Conservation (phyloP, 2,888 invertebrate genomes). For the Oxycera nigricornis region DNA sequence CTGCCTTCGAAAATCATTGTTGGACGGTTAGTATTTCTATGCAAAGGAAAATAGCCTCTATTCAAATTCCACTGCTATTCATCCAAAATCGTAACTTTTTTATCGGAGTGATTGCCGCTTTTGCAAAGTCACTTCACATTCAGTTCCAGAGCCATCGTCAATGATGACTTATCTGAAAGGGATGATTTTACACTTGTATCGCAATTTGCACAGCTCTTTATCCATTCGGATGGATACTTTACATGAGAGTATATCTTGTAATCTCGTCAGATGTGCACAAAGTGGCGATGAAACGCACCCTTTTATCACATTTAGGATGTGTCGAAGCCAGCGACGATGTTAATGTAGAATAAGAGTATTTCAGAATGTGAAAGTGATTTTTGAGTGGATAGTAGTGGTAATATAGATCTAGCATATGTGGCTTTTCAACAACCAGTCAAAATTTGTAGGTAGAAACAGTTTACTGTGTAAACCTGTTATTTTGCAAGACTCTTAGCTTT, state of each 20-base stretch:
- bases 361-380: slow-evolving; percentile 24
- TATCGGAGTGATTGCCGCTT: slow-evolving; percentile 32
- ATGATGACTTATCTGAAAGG: slow-evolving; percentile 41
- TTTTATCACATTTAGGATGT: slow-evolving; percentile 42
- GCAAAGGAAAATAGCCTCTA: slow-evolving; percentile 9
- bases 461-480: no score
- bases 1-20: not conserved
- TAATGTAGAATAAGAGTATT: slow-evolving; percentile 23
- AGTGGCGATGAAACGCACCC: slow-evolving; percentile 42
- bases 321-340: slow-evolving; percentile 15
- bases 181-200: slow-evolving; percentile 42
- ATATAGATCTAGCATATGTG: no score
- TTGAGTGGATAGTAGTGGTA: not conserved
- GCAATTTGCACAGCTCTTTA: slow-evolving; percentile 43
- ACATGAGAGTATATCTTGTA: slow-evolving; percentile 39
- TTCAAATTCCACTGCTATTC: slow-evolving; percentile 22
- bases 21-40: not conserved
- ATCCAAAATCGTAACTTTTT: slow-evolving; percentile 30
- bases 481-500: no score
- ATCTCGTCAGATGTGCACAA: slow-evolving; percentile 38
- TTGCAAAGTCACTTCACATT: not conserved
- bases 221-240: slow-evolving; percentile 35
- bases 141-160: not conserved
- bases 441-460: no score
- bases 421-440: no score